Evolutionary conservation across 2,888 invertebrate genomes (phyloP), one percentile per base, ranked within the genome.

Genomic region (Fabriciana adippe): DNA sequence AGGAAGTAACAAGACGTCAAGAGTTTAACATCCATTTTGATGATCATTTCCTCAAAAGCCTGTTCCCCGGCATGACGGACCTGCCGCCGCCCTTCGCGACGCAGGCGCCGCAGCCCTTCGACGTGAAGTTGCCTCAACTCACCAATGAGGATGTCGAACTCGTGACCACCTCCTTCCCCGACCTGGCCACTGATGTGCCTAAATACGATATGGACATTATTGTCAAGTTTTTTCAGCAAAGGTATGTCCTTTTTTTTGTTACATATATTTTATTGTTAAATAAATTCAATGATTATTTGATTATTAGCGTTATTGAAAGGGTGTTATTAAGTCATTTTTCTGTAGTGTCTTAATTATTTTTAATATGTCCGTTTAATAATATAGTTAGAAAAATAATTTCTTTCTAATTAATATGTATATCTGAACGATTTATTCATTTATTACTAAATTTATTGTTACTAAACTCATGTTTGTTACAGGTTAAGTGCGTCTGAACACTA

Each of bases 31-130:
- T 89, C 0, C 93, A 95, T 70, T 96, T 97, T 78, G 96, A 97
- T 31, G 96, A 96, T 0, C 99, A 97, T 79, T 97, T 97, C 81
- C 92, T 99, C 6, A 95, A 95, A 72, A 94, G 95, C 14, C 88
- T 99, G 54, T 99, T 99, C 87, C 97, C 97, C 1, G 99, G 99
- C 0, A 94, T 99, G 93, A 95, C 96, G 64, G 99, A 99, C 79
- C 89, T 95, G 71, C 97, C 98, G 1, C 96, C 96, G 3, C 93
- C 95, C 0, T 99, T 97, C 85, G 98, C 97, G 62, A 97, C 96
- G 4, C 95, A 96, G 80, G 94, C 96, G 67, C 97, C 97, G 0
- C 90, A 95, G 0, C 88, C 94, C n/a, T 97, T 97, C 80, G 97
- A 97, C 83, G 93, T 93, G 18, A 92, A 93, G 54, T 86, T 97